Evolutionary conservation across 2,113 vertebrate species (phyloP), one percentile per base, ranked within the genome.

Genomic region (Paracanthobrama guichenoti): DNA sequence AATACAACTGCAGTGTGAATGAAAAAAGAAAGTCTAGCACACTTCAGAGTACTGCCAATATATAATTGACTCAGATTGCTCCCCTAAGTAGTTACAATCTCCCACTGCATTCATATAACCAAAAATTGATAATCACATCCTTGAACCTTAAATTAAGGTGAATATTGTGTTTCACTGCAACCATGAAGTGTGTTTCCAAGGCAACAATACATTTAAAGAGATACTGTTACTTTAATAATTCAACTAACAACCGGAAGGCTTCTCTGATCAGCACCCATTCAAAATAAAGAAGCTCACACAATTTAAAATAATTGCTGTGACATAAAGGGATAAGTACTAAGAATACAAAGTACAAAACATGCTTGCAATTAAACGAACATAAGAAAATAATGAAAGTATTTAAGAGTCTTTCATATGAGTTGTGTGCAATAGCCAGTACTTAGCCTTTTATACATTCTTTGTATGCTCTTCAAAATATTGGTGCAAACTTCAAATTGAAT

Each of bases 251-350:
- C 57, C 26, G 28, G 44, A 22, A 44, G 22, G 42, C n/a, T 85
- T 57, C 18, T 74, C 60, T 85, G 53, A 85, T 79, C 79, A 74
- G 74, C 57, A 35, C 57, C 31, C 28, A 78, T 84, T 80, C 67
- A 83, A 67, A 48, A 39, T 20, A 79, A 57, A 59, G 50, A 35
- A 50, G 53, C 64, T 39, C 31, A 75, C 18, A 55, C 46, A 75
- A 55, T 87, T 60, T 44, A 69, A 81, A 59, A 75, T 59, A 79
- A 57, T 46, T 74, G 39, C 46, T 12, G 18, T 22, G 64, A 10
- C 24, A 59, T 64, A 24, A 26, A 55, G 10, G 11, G 28, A 4
- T 67, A 16, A 44, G 11, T 44, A 67, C 6, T 24, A 35, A 35
- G 20, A 46, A 48, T 31, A 62, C 7, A 22, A 26, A 62, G 57